Conservation (phyloP, 1,140 invertebrate genomes). For the Brachionus rubens region DNA sequence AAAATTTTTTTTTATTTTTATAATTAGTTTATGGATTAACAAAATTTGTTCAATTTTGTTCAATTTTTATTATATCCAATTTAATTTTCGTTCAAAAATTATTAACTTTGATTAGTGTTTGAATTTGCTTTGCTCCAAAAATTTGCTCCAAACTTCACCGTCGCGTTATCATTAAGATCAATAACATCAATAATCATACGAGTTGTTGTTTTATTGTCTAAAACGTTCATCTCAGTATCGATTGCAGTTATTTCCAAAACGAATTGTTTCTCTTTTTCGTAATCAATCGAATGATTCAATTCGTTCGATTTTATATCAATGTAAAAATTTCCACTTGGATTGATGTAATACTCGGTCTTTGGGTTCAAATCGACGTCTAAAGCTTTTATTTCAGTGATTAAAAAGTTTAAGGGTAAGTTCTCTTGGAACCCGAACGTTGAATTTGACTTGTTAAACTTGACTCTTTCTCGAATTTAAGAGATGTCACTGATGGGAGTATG, state of each 20-base stretch:
- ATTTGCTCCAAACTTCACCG: no score
- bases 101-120: no score
- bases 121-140: no score
- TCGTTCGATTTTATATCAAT: neutral
- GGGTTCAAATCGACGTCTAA: neutral
- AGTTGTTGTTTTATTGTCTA: neutral
- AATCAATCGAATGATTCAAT: constrained; percentile 25
- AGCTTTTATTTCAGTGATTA: neutral
- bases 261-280: constrained; percentile 5
- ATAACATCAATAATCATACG: neutral
- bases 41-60: no score
- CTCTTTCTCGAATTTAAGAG: constrained; percentile 39
- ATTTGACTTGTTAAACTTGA: constrained; percentile 39
- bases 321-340: neutral
- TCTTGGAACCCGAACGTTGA: neutral
- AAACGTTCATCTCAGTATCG: neutral
- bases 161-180: constrained; percentile 28
- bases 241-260: constrained; percentile 1
- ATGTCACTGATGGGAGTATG: neutral
- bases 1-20: no score
- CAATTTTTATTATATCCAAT: no score
- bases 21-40: no score
- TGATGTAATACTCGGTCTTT: constrained; percentile 2
- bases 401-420: constrained; percentile 4
- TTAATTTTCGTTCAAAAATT: no score